phyloP scores from a whole-genome alignment of 2,797 vertebrate genomes.

The Chelonia mydas region DNA sequence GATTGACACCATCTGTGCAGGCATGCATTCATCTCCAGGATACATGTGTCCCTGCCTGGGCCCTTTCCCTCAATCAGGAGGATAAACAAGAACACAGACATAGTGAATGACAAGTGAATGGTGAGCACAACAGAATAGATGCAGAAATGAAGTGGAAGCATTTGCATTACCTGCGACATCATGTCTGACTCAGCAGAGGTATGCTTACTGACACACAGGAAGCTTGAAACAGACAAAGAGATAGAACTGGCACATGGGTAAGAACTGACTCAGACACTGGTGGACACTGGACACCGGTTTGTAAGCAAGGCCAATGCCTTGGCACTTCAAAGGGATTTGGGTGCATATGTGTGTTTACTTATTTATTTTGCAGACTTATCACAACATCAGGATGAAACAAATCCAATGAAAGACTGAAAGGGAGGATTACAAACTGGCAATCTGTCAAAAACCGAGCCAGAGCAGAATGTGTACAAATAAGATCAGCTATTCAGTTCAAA shows the following conservation, averaged over 20 bases:
- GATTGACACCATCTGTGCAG: neutral
- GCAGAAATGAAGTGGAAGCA: neutral
- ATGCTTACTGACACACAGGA: fast-evolving
- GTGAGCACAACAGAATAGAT: neutral
- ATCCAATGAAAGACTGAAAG: neutral
- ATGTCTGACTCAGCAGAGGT: fast-evolving
- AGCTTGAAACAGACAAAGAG: neutral
- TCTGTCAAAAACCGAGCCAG: neutral
- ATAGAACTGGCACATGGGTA: neutral
- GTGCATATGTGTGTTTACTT: fast-evolving
- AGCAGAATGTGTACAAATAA: neutral
- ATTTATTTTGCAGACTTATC: neutral
- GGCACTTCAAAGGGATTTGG: neutral
- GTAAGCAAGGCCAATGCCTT: neutral
- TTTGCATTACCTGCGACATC: neutral
- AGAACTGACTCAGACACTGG: neutral
- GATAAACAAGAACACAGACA: too few relatives aligned
- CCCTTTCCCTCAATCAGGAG: neutral
- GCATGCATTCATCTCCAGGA: neutral
- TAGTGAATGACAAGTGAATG: neutral
- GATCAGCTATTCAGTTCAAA: neutral
- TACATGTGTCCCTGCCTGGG: neutral
- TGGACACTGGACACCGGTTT: neutral
- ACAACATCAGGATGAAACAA: neutral
- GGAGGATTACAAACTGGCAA: neutral